Evolutionary conservation across 2,113 vertebrate species (phyloP), one percentile per base, ranked within the genome.

Genomic region (Seriola quinqueradiata): DNA sequence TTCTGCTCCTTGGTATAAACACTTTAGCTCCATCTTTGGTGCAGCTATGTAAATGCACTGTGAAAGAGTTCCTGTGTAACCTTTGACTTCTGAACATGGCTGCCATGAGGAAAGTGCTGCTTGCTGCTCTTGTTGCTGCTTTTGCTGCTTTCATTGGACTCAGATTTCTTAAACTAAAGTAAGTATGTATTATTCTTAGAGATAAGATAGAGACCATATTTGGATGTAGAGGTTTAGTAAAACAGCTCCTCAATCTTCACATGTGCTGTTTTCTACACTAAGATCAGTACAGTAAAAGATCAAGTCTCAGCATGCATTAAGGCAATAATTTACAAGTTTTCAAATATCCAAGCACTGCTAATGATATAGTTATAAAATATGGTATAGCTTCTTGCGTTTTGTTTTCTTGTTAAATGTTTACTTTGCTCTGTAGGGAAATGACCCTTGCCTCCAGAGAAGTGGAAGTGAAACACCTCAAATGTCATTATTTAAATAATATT

Each of bases 401-500:
- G 12, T 28, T 46, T 34, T 57, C 42, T 34, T 57, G 14, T 55
- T 1, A 68, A 36, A 36, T 0, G 0, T 16, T 58, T 21, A 25
- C 6, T 36, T 8, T 64, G 19, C 3, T 68, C 38, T 63, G 19
- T 83, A 92, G 91, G 36, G 57, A 80, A 36, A 7, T 87, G 0
- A n/a, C 1, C 2, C 85, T 92, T 23, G 54, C 48, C 0, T 73
- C 61, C 73, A 88, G 89, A 84, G 80, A 87, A 50, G 6, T 87
- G 12, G 36, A 84, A 3, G 44, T 87, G 40, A 91, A 91, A 55
- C 88, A 82, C 28, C 86, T 91, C 23, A 80, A 60, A 7, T 92
- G 91, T 70, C 81, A 64, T 2, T 85, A 82, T 65, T 54, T 92
- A 25, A 16, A 78, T 4, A 65, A 85, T 48, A 89, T 90, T 23